Evolutionary conservation across 2,888 invertebrate genomes (phyloP).

Genomic region (Gastrophysa polygoni): DNA sequence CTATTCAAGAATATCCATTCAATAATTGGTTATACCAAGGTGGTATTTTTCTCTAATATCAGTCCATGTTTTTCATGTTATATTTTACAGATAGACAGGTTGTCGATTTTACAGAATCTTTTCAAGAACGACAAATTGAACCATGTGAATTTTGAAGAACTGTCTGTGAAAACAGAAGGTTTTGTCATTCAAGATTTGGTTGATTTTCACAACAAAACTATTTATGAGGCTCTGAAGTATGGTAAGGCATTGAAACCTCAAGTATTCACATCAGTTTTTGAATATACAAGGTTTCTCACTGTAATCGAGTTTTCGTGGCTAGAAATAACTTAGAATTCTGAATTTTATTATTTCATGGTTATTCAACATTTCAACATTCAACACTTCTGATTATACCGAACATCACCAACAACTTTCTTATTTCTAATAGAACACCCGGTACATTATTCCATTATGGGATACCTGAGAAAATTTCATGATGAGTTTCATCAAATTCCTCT

Average conservation of each 20-base stretch:
- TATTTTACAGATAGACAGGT: conserved; percentile 65
- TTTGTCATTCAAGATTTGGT: conserved; percentile 73
- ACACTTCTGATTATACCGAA: too few species aligned
- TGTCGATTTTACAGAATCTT: conserved; percentile 66
- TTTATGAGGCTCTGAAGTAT: conserved; percentile 72
- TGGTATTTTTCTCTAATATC: conserved; percentile 36
- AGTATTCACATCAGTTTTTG: conserved; percentile 1
- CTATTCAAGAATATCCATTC: conserved; percentile 64
- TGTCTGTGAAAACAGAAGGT: conserved; percentile 74
- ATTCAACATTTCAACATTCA: too few species aligned
- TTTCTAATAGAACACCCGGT: too few species aligned
- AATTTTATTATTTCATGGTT: too few species aligned
- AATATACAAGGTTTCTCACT: too few species aligned
- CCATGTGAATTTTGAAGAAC: conserved; percentile 64
- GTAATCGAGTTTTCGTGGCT: too few species aligned
- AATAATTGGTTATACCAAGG: conserved; percentile 62
- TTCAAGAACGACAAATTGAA: conserved; percentile 62
- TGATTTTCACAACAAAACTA: conserved; percentile 72
- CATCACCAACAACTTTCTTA: too few species aligned
- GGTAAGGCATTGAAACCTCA: conserved; percentile 28
- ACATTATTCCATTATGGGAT: too few species aligned
- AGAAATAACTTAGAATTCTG: too few species aligned
- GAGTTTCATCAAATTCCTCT: too few species aligned
- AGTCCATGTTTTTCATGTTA: conserved; percentile 17
- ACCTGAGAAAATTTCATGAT: too few species aligned